Evolutionary conservation across 2,888 invertebrate genomes (phyloP).

Genomic region (Ornithoptera alexandrae): DNA sequence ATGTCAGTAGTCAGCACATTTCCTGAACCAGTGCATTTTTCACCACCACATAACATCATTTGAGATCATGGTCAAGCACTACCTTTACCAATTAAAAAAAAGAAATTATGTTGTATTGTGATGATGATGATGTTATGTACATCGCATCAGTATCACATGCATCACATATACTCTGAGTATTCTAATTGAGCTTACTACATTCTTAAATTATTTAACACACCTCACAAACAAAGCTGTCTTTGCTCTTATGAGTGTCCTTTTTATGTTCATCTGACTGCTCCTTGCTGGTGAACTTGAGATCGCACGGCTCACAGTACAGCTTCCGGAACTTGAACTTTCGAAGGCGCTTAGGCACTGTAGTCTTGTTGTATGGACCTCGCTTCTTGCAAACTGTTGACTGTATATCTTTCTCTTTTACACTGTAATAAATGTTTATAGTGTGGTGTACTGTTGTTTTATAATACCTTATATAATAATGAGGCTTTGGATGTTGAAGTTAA

Average conservation of each 20-base stretch:
- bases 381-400: constrained; percentile 27
- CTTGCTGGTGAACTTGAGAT: constrained; percentile 44
- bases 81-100: no score
- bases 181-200: neutral
- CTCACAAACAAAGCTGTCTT: constrained; percentile 48
- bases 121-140: no score
- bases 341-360: constrained; percentile 26
- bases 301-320: constrained; percentile 40
- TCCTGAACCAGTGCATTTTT: no score
- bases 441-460: no score
- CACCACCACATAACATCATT: no score
- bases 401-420: constrained; percentile 8
- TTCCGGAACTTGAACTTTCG: constrained; percentile 36
- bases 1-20: no score
- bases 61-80: no score
- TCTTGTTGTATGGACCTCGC: constrained; percentile 37
- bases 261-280: constrained; percentile 43
- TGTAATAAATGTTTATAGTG: neutral
- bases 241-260: constrained; percentile 40
- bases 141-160: no score
- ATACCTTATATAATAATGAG: no score
- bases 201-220: constrained; percentile 32
- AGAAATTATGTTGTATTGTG: no score
- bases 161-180: neutral
- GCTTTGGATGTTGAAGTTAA: no score